These are phyloP conservation scores for Napeogenes inachia DNA, from an alignment of 2,888 invertebrate species.

Conservation along the genomic window DNA sequence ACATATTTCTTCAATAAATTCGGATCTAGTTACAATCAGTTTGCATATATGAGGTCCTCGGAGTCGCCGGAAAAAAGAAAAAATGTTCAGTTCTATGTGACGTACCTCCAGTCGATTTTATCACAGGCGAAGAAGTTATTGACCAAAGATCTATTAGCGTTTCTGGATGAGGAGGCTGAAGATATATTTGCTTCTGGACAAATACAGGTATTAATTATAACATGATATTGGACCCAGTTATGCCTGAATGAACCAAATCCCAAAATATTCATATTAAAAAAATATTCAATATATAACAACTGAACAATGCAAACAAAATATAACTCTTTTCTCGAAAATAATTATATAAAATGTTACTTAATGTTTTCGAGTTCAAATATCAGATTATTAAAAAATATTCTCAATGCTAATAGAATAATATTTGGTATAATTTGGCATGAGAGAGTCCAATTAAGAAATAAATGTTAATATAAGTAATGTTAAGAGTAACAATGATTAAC, in stretches of 20 bases:
- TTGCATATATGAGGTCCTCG: conserved; percentile 87
- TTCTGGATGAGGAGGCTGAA: conserved; percentile 89
- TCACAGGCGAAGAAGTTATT: conserved; percentile 89
- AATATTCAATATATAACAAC: too few relatives aligned
- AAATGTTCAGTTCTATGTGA: conserved; percentile 83
- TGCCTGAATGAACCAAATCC: not conserved
- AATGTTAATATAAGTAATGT: too few relatives aligned
- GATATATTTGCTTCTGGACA: conserved; percentile 86
- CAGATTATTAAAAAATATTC: too few relatives aligned
- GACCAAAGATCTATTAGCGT: conserved; percentile 87
- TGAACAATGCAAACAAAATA: too few relatives aligned
- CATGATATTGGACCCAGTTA: not conserved
- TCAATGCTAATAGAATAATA: too few relatives aligned
- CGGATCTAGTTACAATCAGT: conserved; percentile 95
- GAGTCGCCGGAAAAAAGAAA: conserved; percentile 83
- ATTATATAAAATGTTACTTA: not conserved
- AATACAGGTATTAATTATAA: conserved; percentile 63
- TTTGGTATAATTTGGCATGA: conserved; percentile 1
- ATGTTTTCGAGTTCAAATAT: too few relatives aligned
- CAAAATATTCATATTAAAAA: too few relatives aligned
- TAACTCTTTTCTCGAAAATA: not conserved
- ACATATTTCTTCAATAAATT: conserved; percentile 94
- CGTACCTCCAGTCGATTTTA: conserved; percentile 88
- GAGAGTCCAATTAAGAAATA: too few relatives aligned
- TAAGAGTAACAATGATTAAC: not conserved